Conservation (phyloP, 2,888 invertebrate species). For the Protula sp. region DNA sequence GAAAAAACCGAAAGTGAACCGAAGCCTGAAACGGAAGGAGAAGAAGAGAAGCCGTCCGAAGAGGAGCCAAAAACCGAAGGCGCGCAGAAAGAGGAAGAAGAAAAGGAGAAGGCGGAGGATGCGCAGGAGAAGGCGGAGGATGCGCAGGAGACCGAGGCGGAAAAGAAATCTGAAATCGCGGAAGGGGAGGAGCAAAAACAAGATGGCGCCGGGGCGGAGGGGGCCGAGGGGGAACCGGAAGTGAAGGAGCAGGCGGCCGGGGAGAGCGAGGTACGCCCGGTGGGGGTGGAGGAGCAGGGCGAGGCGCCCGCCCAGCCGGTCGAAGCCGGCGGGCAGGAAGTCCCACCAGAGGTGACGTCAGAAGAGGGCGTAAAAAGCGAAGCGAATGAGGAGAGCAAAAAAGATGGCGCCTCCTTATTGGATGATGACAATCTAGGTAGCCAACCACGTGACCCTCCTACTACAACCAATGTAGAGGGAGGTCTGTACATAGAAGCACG, state of each 20-base stretch:
- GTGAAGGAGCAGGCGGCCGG: conserved; percentile 24
- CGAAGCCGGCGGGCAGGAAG: no score
- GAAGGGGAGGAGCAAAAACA: not conserved
- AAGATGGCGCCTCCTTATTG: no score
- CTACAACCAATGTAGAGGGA: no score
- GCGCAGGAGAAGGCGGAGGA: conserved; percentile 8
- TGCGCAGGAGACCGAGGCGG: not conserved
- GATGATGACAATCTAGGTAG: no score
- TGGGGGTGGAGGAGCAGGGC: no score
- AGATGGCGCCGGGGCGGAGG: not conserved
- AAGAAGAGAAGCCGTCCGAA: not conserved
- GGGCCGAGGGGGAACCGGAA: conserved; percentile 10
- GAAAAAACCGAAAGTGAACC: not conserved
- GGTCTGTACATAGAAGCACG: no score
- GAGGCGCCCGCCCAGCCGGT: no score
- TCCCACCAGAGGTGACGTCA: no score
- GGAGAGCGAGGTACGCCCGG: no score
- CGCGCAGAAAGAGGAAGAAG: not conserved
- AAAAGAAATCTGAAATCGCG: not conserved
- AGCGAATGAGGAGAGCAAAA: no score
- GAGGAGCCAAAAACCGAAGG: not conserved
- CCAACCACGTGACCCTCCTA: no score
- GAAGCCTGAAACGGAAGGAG: not conserved
- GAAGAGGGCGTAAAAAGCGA: no score
- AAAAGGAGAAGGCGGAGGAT: not conserved